These are phyloP conservation scores for Aphaenogaster rudis DNA, from an alignment of 1,140 invertebrate genomes.

Conservation along the genomic window DNA sequence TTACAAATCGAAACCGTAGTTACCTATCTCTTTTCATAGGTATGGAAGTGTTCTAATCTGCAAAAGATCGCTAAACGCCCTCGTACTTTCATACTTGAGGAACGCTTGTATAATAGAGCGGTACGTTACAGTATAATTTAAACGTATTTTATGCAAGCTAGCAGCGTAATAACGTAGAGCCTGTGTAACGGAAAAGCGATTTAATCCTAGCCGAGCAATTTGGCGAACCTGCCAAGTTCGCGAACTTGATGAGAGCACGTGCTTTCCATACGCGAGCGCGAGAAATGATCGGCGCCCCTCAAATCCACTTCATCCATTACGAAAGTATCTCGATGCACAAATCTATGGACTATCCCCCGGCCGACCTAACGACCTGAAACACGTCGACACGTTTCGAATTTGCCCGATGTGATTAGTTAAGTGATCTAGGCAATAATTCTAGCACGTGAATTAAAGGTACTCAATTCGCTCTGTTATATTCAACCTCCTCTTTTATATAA, in stretches of 20 bases:
- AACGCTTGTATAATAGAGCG: slow-evolving; percentile 53
- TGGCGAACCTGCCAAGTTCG: slow-evolving; percentile 71
- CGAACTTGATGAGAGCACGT: slow-evolving; percentile 72
- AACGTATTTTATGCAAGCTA: slow-evolving; percentile 63
- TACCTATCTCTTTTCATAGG: background rate
- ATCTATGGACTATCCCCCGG: slow-evolving; percentile 59
- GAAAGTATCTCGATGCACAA: slow-evolving; percentile 61
- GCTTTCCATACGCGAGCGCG: slow-evolving; percentile 66
- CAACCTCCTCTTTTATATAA: background rate
- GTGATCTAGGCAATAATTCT: slow-evolving; percentile 51
- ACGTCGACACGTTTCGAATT: slow-evolving; percentile 64
- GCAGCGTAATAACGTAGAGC: slow-evolving; percentile 44
- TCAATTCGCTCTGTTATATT: slow-evolving; percentile 41
- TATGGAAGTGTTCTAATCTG: slow-evolving; percentile 42
- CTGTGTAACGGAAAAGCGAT: slow-evolving; percentile 70
- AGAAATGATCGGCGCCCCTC: slow-evolving; percentile 71
- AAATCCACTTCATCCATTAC: slow-evolving; percentile 67
- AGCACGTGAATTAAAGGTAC: slow-evolving; percentile 48
- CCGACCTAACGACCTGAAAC: slow-evolving; percentile 60
- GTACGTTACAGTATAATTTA: slow-evolving; percentile 57
- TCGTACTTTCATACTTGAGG: slow-evolving; percentile 46
- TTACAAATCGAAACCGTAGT: background rate
- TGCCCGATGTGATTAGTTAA: slow-evolving; percentile 66
- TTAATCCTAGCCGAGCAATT: slow-evolving; percentile 73
- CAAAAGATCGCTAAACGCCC: slow-evolving; percentile 57